Evolutionary conservation across 1,140 invertebrate genomes (phyloP), one percentile per base, ranked within the genome.

Genomic region (Caenorhabditis briggsae): DNA sequence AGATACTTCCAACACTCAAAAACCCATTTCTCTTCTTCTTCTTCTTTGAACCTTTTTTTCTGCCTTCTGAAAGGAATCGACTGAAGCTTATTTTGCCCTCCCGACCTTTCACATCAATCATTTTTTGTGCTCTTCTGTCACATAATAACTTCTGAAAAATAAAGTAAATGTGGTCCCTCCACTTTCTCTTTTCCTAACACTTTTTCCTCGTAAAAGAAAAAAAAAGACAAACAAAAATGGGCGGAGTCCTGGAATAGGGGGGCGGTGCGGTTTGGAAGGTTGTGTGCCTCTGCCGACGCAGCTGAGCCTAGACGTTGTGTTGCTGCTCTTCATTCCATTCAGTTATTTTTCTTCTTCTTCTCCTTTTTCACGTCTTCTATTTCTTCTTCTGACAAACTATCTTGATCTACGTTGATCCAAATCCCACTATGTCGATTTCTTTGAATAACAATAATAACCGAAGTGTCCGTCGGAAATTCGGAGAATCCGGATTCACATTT

Each of bases 391-490:
- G 46, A 14, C n/a, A 6, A 11, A 50, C 53, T 78, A n/a, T 53
- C n/a, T 53, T 50, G 25, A 18, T 14, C 12, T n/a, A 43, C 20
- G 20, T 33, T 3, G 8, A 23, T 82, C 50, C 1, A 58, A 18
- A 2, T 43, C 16, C 25, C 48, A 78, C 16, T 25, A 78, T 78
- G 70, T 50, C 70, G 8, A 78, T 78, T 23, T 78, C 70, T 9
- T 53, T 78, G 9, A 78, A 20, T 50, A 78, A 78, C 46, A 78
- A 78, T 78, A 78, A 78, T 53, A 78, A 78, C n/a, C 70, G 70
- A 14, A 78, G 70, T 53, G 70, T 78, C 70, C 70, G 70, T 50
- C 70, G 70, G 50, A 78, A 78, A n/a, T 78, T 78, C 46, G 70
- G 70, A 11, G 70, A 78, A 46, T 50, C 70, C 46, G 70, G 70